Conservation (phyloP, 1,140 invertebrate species). For the Gonioctena quinquepunctata region DNA sequence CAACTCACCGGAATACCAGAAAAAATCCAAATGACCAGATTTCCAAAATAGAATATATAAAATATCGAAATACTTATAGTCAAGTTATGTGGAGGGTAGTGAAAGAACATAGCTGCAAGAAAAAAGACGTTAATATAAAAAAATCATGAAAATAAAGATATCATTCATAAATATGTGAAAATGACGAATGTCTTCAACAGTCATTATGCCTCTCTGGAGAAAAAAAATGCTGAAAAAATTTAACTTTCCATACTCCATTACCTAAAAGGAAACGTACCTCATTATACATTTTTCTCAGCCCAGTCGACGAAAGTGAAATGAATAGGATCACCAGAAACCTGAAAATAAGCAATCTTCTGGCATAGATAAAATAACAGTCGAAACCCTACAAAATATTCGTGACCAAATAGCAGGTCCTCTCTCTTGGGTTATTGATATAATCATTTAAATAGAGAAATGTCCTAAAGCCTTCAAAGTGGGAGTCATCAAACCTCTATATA, state of each 20-base stretch:
- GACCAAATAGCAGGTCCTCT: conserved; percentile 4
- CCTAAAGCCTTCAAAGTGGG: conserved; percentile 17
- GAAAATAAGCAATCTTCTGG: conserved; percentile 1
- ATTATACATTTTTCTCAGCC: neutral
- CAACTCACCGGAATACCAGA: no score
- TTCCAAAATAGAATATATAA: no score
- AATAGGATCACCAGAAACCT: neutral
- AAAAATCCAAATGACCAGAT: no score
- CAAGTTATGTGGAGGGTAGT: neutral
- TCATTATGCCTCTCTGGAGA: neutral
- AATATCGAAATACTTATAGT: neutral
- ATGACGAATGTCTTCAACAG: conserved; percentile 11
- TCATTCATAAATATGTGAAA: neutral
- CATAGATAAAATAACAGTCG: neutral
- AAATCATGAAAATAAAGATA: neutral
- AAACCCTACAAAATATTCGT: conserved; percentile 1
- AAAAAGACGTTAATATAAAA: neutral
- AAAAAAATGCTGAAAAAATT: neutral
- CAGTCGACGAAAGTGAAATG: neutral
- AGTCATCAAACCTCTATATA: conserved; percentile 17
- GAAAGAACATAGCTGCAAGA: neutral
- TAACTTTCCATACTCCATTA: neutral
- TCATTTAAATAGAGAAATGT: neutral
- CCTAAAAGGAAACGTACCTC: neutral
- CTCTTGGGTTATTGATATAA: neutral